Base-by-base conservation (phyloP, 2,113 vertebrate genomes). In the Regulus satrapa region DNA sequence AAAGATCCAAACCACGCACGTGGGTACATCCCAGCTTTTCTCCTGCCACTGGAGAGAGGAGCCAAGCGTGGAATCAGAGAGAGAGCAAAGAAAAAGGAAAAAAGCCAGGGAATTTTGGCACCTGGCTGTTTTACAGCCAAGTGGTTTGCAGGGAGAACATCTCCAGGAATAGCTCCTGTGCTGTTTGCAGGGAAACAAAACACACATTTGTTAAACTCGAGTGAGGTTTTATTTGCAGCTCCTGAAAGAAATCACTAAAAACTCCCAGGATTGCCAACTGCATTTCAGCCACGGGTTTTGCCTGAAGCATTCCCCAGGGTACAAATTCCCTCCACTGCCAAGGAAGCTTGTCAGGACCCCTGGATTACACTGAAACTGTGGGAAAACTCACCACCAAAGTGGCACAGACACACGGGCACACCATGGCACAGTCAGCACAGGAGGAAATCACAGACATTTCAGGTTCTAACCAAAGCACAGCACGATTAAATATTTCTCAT, bases 351-450 rank as follows among this genome's bases (percentile, higher is more conserved):
- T 18, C 80, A 62, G 46, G 23, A 82, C 55, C 59, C 80, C 55
- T 51, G 68, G 43, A 36, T 56, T 6, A 6, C 2, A 6, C 38
- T 7, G 29, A 72, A 92, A 29, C 41, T 51, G 28, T 13, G 16
- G 34, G 56, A 89, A 16, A 1, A 5, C 21, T 69, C 32, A 4
- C 14, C 23, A 16, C 31, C 29, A 14, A 2, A 0, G 0, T 2
- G 9, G 38, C 17, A 20, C 0, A 1, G 59, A 89, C 69, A 34
- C 12, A 5, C 9, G 51, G 23, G 34, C 55, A 18, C 36, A 38
- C 24, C 48, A 6, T 0, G 0, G 59, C 16, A 48, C 6, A 24
- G 38, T 36, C 69, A 84, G 52, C 51, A 61, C 41, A 20, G 71
- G 56, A 63, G 73, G 32, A 3, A 78, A 38, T 41, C 67, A 58